Evolutionary conservation across 2,113 vertebrate species (phyloP).

Genomic region (Carlito syrichta): DNA sequence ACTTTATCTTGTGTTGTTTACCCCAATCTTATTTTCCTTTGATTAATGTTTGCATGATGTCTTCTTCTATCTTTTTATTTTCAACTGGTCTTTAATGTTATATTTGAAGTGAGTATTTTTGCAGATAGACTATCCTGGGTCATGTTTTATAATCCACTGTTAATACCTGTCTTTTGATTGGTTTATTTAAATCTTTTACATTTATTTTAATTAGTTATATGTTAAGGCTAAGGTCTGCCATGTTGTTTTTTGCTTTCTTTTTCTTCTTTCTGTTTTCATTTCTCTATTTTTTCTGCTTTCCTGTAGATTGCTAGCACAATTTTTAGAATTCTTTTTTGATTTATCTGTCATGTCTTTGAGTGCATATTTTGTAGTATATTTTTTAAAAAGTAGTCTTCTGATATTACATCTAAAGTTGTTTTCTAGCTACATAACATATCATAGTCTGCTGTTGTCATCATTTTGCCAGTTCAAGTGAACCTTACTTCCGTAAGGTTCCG

Average conservation of each 20-base stretch:
- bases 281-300: background rate
- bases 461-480: background rate
- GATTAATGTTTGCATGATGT: background rate
- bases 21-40: background rate
- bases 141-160: background rate
- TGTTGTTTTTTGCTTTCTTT: background rate
- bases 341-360: background rate
- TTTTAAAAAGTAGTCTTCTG: background rate
- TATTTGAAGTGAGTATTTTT: background rate
- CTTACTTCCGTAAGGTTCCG: too few species aligned
- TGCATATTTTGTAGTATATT: too few species aligned
- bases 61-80: background rate
- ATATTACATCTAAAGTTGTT: background rate
- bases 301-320: background rate
- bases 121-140: background rate
- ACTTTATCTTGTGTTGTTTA: too few species aligned
- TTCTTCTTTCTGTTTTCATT: background rate
- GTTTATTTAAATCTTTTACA: background rate
- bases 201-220: background rate
- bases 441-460: background rate
- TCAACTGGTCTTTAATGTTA: background rate
- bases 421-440: background rate
- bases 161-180: background rate
- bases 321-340: background rate
- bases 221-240: background rate